Evolutionary conservation across 2,888 invertebrate species (phyloP), one percentile per base, ranked within the genome.

Genomic region (Netelia fuscicornis): DNA sequence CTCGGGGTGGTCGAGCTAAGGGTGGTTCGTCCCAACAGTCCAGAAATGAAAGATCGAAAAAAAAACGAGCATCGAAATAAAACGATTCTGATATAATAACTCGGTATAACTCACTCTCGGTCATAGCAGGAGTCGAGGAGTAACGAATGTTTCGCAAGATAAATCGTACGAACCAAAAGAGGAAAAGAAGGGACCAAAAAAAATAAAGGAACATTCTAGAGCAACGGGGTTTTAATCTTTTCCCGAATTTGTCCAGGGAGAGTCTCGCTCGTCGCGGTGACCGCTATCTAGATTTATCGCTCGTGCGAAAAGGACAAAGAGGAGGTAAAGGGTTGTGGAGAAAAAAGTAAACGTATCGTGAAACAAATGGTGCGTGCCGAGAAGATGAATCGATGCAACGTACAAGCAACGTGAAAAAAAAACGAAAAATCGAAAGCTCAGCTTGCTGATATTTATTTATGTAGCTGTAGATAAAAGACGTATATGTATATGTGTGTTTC

Each of bases 191-290:
- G 71, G 10, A 77, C 23, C 23, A 67, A 68, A 10, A 67, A 58
- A 71, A 42, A 52, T 20, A 64, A 30, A 62, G 56, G 37, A 60
- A 83, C 68, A 77, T 23, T 56, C 77, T 58, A 23, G 70, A 81
- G 74, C 80, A 86, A 76, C 67, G 74, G 83, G 76, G 74, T 78
- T 84, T 83, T 81, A 81, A 84, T 84, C 84, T 81, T 81, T 30
- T 70, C 78, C 70, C 75, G 83, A 56, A 48, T 13, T 13, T 72
- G 67, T 42, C 9, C 23, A 80, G 20, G 20, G 68, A 68, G 81
- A 30, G 81, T 67, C 25, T 62, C 54, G 72, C 78, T 83, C 75
- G 81, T 85, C 82, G 85, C 78, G 54, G 78, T 81, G 79, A 82
- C 82, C 78, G 52, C 81, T 71, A 70, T 2, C 75, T 44, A 58